These are phyloP conservation scores for Mayetiola destructor DNA, from an alignment of 2,888 invertebrate species.

Conservation along the genomic window DNA sequence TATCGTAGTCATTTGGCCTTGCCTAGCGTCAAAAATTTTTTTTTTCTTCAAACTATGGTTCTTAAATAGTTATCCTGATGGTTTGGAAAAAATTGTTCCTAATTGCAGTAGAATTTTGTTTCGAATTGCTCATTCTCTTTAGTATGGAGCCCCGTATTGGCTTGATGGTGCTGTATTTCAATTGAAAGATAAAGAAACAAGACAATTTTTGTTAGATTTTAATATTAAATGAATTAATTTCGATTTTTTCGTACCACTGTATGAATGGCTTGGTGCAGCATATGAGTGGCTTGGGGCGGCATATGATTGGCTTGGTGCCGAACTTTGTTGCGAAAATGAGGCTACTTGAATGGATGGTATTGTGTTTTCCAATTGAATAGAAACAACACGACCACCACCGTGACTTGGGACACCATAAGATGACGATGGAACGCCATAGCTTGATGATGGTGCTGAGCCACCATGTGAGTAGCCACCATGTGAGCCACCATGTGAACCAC, in stretches of 20 bases:
- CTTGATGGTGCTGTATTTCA: conserved; percentile 39
- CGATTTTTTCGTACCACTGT: conserved; percentile 23
- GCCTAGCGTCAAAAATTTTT: conserved; percentile 1
- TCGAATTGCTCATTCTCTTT: conserved; percentile 7
- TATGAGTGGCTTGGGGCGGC: conserved; percentile 35
- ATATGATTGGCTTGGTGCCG: too few species aligned
- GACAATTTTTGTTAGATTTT: not conserved
- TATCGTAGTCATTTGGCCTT: conserved; percentile 12
- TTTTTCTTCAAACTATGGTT: not conserved
- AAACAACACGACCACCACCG: conserved; percentile 49
- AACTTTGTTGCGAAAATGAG: conserved; percentile 56
- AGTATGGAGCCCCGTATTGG: conserved; percentile 46
- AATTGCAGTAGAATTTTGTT: not conserved
- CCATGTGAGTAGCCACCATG: conserved; percentile 37
- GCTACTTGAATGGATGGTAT: conserved; percentile 80
- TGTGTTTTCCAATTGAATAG: conserved; percentile 71
- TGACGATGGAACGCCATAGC: conserved; percentile 53
- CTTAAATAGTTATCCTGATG: conserved; percentile 1
- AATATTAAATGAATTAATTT: not conserved
- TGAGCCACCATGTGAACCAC: conserved; percentile 18
- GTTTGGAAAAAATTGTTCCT: conserved; percentile 2
- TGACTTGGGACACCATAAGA: conserved; percentile 47
- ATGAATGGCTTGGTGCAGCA: conserved; percentile 29
- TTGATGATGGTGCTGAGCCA: conserved; percentile 43
- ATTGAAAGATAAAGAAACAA: not conserved